Evolutionary conservation across 2,113 vertebrate species (phyloP).

Genomic region (Hirundichthys speculiger): DNA sequence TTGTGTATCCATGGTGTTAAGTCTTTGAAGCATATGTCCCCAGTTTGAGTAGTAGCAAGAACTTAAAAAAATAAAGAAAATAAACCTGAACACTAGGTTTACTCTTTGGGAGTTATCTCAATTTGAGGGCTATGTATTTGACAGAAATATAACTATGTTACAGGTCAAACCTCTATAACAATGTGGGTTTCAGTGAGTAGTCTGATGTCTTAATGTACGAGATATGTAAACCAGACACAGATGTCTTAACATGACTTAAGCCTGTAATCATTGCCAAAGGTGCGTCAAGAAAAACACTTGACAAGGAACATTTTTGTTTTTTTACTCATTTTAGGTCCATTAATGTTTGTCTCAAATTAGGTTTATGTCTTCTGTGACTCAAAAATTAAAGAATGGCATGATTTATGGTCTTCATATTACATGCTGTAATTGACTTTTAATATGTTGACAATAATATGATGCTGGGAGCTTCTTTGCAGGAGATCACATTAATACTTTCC

Average conservation of each 20-base stretch:
- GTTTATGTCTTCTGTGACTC: not conserved
- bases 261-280: not conserved
- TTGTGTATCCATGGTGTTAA: no score
- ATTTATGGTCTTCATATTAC: not conserved
- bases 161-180: no score
- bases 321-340: not conserved
- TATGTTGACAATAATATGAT: no score
- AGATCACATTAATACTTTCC: slow-evolving; percentile 36
- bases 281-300: not conserved
- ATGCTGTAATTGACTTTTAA: slow-evolving; percentile 23
- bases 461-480: slow-evolving; percentile 14
- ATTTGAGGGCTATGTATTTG: no score
- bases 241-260: not conserved
- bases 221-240: not conserved
- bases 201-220: not conserved
- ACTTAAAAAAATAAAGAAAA: no score
- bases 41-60: no score
- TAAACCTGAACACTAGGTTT: no score
- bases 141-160: no score
- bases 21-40: no score
- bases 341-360: not conserved
- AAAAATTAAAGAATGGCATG: not conserved
- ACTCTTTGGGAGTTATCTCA: no score
- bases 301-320: not conserved
- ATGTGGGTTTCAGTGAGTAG: not conserved